phyloP scores from a whole-genome alignment of 2,888 invertebrate genomes.

The Thera obeliscata region DNA sequence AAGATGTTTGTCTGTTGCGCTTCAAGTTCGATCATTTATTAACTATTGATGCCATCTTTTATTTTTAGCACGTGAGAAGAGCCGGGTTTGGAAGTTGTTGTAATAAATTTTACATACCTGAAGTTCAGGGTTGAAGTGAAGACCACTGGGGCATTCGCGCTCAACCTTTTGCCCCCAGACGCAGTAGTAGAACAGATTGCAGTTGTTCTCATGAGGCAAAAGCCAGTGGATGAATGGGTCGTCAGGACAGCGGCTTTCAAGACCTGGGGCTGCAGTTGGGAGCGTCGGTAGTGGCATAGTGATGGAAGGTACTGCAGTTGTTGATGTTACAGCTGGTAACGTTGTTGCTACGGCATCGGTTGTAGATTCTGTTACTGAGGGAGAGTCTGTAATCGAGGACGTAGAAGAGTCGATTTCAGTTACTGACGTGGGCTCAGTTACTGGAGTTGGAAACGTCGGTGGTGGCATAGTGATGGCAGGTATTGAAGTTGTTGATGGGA shows the following conservation, averaged over 20 bases:
- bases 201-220: constrained; percentile 60
- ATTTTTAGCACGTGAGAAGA: too few relatives aligned
- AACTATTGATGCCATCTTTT: too few relatives aligned
- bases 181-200: constrained; percentile 69
- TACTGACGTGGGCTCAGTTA: not conserved
- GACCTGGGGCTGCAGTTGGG: constrained; percentile 23
- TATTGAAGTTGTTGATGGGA: not conserved
- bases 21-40: too few relatives aligned
- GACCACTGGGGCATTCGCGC: constrained; percentile 50
- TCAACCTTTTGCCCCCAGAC: constrained; percentile 60
- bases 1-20: too few relatives aligned
- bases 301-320: constrained; percentile 2
- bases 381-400: not conserved
- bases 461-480: too few relatives aligned
- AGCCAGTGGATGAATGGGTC: constrained; percentile 65
- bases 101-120: constrained; percentile 51
- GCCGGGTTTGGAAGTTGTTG: not conserved
- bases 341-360: not conserved
- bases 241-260: constrained; percentile 66
- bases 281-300: not conserved
- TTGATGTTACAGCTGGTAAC: not conserved
- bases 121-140: constrained; percentile 62
- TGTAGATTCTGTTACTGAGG: not conserved
- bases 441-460: too few relatives aligned
- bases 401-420: constrained; percentile 2